Evolutionary conservation across 2,888 invertebrate genomes (phyloP), one percentile per base, ranked within the genome.

Genomic region (Lepidocyrtinus sp.): DNA sequence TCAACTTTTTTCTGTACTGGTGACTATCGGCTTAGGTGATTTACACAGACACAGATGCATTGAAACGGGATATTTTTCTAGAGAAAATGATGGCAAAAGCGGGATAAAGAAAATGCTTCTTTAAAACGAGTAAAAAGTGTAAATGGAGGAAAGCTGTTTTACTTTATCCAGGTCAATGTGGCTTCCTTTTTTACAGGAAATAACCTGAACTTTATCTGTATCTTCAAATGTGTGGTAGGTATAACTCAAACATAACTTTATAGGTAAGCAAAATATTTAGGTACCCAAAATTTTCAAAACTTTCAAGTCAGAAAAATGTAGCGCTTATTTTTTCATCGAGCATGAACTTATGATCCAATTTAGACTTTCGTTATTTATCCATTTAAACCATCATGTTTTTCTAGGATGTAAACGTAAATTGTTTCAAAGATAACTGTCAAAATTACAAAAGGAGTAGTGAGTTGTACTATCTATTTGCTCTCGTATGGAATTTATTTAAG

Each of bases 311-410:
- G n/a, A n/a, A n/a, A n/a, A n/a, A n/a, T n/a, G n/a, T n/a, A n/a
- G n/a, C n/a, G n/a, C n/a, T n/a, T n/a, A n/a, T 50, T 15, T 50
- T 50, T 50, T 46, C 46, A 75, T 75, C 69, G 62, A 26, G 69
- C 46, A 61, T 64, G 75, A 25, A 68, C 24, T 50, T 17, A 50
- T 68, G 68, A 75, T 75, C 75, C 75, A 68, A 75, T 75, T 75
- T 75, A 36, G 21, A 68, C 7, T 24, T 75, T 50, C 50, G 12
- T 50, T 50, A 17, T 50, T 50, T 50, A 50, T 50, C 50, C 50
- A n/a, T 50, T 50, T 50, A 50, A n/a, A n/a, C 50, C 17, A 50
- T 50, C 17, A 50, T 50, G 50, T 15, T 50, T 50, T 50, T 50
- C 50, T 50, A 50, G 12, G 12, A 50, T n/a, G n/a, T n/a, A n/a